phyloP scores from a whole-genome alignment of 2,113 vertebrate species.

The Grammomys surdaster region DNA sequence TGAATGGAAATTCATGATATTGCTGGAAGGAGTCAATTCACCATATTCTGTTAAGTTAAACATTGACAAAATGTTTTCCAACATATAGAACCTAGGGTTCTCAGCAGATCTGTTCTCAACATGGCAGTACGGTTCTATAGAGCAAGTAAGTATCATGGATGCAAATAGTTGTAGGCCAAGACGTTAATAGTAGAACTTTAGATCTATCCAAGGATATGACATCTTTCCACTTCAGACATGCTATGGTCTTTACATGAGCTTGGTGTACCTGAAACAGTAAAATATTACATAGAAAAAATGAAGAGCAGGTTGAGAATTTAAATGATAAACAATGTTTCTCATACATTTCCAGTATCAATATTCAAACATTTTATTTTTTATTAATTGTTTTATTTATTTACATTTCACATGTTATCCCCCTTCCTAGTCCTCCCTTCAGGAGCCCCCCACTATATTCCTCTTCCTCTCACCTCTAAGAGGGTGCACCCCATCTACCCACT shows the following conservation, averaged over 20 bases:
- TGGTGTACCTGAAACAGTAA: not conserved
- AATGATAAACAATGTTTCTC: not conserved
- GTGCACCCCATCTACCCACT: too few species aligned
- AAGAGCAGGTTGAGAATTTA: slow-evolving; percentile 13
- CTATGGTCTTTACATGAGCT: not conserved
- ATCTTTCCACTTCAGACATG: not conserved
- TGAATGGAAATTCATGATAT: not conserved
- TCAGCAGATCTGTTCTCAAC: not conserved
- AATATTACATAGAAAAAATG: not conserved
- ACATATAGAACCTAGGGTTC: not conserved
- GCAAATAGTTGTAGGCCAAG: not conserved
- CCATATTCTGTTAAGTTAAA: not conserved
- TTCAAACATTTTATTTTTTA: not conserved
- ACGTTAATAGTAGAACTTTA: not conserved
- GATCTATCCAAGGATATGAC: not conserved
- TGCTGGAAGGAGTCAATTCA: not conserved
- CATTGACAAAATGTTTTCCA: not conserved
- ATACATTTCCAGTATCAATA: not conserved
- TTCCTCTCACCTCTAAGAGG: too few species aligned
- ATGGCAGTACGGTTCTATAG: not conserved
- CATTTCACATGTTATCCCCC: too few species aligned
- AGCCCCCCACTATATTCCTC: too few species aligned
- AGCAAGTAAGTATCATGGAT: not conserved
- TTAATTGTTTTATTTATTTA: too few species aligned
- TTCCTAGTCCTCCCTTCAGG: too few species aligned